Conservation (phyloP, 2,113 vertebrate species). For the Mirounga angustirostris region DNA sequence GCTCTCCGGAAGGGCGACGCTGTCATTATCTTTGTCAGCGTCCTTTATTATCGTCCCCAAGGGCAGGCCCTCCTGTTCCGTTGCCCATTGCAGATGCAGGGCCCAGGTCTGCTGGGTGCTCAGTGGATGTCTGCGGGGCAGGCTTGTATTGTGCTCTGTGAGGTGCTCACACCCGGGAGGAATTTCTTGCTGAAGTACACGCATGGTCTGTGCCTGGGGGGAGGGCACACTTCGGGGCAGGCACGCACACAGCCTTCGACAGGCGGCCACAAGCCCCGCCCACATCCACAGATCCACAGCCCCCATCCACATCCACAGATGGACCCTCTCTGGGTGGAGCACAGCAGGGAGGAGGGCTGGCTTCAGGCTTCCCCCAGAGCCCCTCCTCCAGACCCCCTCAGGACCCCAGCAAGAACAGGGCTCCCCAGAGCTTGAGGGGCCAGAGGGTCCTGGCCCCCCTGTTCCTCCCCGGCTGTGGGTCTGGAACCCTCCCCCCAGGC, state of each 20-base stretch:
- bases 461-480: neutral
- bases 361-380: neutral
- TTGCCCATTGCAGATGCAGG: neutral
- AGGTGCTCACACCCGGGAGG: neutral
- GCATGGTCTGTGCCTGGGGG: rapidly evolving
- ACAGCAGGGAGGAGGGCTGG: rapidly evolving
- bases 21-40: rapidly evolving
- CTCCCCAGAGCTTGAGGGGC: neutral
- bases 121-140: rapidly evolving
- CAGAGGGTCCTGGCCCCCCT: neutral
- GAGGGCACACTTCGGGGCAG: neutral
- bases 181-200: neutral
- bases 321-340: neutral
- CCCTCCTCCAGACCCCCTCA: neutral
- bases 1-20: rapidly evolving
- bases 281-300: neutral
- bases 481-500: too few relatives aligned
- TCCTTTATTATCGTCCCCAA: rapidly evolving
- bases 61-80: neutral
- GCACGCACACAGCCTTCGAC: too few relatives aligned
- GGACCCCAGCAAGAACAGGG: neutral
- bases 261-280: neutral
- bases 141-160: neutral
- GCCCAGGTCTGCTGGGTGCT: neutral
- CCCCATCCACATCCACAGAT: neutral